These are phyloP conservation scores for Mythimna loreyi DNA, from an alignment of 2,888 invertebrate species.

Conservation along the genomic window DNA sequence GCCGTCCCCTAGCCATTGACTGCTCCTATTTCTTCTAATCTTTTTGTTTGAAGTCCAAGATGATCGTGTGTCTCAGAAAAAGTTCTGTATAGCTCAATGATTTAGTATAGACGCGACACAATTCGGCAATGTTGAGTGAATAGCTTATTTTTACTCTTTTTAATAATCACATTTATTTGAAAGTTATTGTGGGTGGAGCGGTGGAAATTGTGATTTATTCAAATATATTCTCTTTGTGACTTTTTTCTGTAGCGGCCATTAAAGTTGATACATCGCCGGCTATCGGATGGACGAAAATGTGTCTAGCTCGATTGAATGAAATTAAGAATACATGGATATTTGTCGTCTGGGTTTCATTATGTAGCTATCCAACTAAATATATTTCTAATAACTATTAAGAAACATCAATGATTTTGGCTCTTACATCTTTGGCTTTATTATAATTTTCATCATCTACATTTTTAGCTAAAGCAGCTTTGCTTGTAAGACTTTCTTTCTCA, in stretches of 20 bases:
- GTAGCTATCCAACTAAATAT: background rate
- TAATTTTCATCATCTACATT: background rate
- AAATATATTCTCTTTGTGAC: constrained; percentile 66
- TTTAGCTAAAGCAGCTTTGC: background rate
- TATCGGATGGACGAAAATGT: constrained; percentile 58
- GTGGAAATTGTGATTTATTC: constrained; percentile 77
- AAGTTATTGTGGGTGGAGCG: constrained; percentile 70
- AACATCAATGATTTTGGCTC: background rate
- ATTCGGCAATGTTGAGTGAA: constrained; percentile 78
- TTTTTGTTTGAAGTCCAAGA: constrained; percentile 33
- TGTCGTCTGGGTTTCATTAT: constrained; percentile 1
- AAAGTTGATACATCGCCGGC: constrained; percentile 60
- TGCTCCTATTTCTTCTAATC: background rate
- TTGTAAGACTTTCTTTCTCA: background rate
- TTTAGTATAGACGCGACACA: constrained; percentile 78
- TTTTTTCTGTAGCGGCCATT: constrained; percentile 65
- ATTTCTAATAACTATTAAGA: background rate
- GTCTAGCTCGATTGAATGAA: constrained; percentile 38
- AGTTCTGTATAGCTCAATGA: constrained; percentile 73
- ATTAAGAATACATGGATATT: constrained; percentile 28
- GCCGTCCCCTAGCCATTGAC: background rate
- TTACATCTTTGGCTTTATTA: background rate
- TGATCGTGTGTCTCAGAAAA: constrained; percentile 52
- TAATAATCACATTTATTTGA: constrained; percentile 78
- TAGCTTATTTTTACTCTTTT: constrained; percentile 79